Evolutionary conservation across 1,140 invertebrate species (phyloP).

Genomic region (Lasioglossum albipes): DNA sequence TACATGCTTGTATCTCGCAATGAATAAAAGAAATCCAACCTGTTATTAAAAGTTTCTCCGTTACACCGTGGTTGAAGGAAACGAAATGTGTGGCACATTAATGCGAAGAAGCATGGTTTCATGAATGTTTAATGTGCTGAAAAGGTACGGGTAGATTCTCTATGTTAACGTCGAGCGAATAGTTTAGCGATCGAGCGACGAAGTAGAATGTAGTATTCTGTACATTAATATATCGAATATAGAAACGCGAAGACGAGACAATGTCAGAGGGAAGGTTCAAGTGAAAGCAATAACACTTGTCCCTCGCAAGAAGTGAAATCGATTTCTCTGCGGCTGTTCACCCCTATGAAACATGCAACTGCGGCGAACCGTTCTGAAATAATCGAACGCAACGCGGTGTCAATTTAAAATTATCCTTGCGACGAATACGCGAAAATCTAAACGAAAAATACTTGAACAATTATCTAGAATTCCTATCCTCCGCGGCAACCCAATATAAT

Average conservation of each 20-base stretch:
- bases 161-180: not conserved
- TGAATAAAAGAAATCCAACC: not conserved
- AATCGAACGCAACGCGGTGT: slow-evolving; percentile 27
- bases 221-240: not conserved
- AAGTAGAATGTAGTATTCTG: not conserved
- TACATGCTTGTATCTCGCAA: not conserved
- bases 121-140: not conserved
- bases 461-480: too few species aligned
- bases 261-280: slow-evolving; percentile 6
- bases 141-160: not conserved
- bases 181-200: not conserved
- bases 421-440: not conserved
- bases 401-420: not conserved
- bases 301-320: slow-evolving; percentile 58
- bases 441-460: not conserved
- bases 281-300: slow-evolving; percentile 57
- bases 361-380: slow-evolving; percentile 37
- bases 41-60: not conserved
- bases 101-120: not conserved
- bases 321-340: slow-evolving; percentile 68
- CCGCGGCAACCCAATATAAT: too few species aligned
- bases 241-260: not conserved
- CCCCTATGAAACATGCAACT: slow-evolving; percentile 66
- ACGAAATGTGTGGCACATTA: not conserved
- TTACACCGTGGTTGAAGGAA: not conserved